Evolutionary conservation across 1,140 invertebrate species (phyloP).

Genomic region (Bombus confusus): DNA sequence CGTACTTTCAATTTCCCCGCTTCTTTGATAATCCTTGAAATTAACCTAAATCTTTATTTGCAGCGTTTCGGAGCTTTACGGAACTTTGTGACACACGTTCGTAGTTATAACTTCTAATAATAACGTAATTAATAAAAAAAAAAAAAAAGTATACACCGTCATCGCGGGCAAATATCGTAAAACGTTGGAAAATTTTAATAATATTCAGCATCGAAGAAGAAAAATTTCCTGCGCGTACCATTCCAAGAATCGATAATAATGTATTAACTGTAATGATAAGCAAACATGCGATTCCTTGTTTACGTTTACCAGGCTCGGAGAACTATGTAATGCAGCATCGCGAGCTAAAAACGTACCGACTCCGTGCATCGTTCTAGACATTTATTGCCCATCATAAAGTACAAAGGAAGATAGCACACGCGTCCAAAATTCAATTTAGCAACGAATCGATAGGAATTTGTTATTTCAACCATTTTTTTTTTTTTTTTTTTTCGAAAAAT

Average conservation of each 20-base stretch:
- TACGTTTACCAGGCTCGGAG: not conserved
- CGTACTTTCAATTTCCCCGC: not conserved
- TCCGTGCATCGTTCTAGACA: not conserved
- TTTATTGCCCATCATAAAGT: not conserved
- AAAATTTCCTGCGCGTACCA: not conserved
- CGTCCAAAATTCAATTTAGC: not conserved
- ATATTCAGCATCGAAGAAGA: not conserved
- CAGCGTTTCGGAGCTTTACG: too few species aligned
- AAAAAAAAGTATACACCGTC: too few species aligned
- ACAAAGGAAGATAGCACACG: not conserved
- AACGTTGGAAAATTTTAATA: not conserved
- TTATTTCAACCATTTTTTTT: not conserved
- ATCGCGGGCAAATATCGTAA: not conserved
- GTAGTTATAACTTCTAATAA: too few species aligned
- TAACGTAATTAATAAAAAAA: too few species aligned
- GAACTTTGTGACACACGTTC: too few species aligned
- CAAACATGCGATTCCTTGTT: slow-evolving; percentile 1
- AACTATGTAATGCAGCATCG: not conserved
- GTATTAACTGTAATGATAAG: not conserved
- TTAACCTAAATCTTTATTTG: not conserved
- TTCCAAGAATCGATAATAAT: not conserved
- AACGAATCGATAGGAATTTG: not conserved
- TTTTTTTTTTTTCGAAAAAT: not conserved
- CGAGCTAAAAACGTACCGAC: not conserved
- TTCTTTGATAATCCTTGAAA: not conserved